Evolutionary conservation across 1,140 invertebrate species (phyloP).

Genomic region (Drosophila navojoa): DNA sequence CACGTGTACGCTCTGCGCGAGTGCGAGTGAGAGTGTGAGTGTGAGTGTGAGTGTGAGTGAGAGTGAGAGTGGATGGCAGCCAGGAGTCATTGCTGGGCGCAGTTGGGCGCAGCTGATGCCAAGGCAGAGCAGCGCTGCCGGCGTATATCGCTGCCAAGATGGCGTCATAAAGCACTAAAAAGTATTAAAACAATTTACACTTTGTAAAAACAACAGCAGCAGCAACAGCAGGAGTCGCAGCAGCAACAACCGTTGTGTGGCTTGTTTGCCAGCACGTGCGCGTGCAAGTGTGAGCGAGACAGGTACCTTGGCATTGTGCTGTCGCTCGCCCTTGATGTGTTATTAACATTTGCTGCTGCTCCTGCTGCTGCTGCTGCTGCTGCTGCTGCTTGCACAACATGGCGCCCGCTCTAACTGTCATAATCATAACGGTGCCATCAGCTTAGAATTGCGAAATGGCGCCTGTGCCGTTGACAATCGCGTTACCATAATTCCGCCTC

Average conservation of each 20-base stretch:
- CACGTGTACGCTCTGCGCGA: slow-evolving; percentile 63
- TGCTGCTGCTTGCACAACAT: slow-evolving; percentile 51
- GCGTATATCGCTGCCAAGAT: slow-evolving; percentile 50
- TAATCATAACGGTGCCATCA: slow-evolving; percentile 69
- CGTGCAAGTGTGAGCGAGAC: slow-evolving; percentile 10
- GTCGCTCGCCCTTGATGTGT: slow-evolving; percentile 28
- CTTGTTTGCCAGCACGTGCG: slow-evolving; percentile 65
- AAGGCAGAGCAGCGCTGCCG: slow-evolving; percentile 23
- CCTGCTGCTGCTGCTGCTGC: slow-evolving; percentile 8
- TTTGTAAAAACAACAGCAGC: slow-evolving; percentile 66
- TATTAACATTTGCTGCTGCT: slow-evolving; percentile 48
- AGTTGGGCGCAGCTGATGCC: slow-evolving; percentile 65
- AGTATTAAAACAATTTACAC: slow-evolving; percentile 84
- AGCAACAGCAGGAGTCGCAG: slow-evolving; percentile 28
- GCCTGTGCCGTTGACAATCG: slow-evolving; percentile 65
- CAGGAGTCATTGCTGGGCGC: slow-evolving; percentile 30
- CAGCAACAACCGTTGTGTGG: slow-evolving; percentile 65
- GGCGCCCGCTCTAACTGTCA: slow-evolving; percentile 55
- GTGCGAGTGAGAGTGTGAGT: slow-evolving; percentile 12
- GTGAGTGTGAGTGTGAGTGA: background rate
- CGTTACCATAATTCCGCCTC: slow-evolving; percentile 70
- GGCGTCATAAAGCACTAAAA: slow-evolving; percentile 76
- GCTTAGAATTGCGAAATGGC: slow-evolving; percentile 16
- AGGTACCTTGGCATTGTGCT: background rate
- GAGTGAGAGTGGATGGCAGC: slow-evolving; percentile 18